Evolutionary conservation across 1,140 invertebrate genomes (phyloP).

Genomic region (Scaptomyza graminum): DNA sequence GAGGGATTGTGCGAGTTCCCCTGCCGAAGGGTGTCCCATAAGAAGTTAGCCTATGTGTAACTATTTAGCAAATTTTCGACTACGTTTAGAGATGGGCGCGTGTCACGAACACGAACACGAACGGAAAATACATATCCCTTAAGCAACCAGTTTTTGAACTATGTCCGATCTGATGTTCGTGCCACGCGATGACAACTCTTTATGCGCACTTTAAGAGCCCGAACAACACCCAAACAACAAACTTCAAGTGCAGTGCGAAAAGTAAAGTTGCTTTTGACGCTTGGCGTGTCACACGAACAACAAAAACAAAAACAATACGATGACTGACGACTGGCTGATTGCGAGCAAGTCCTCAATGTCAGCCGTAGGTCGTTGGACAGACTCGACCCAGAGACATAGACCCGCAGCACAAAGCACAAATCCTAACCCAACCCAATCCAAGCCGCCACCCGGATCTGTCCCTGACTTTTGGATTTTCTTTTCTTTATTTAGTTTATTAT

Average conservation of each 20-base stretch:
- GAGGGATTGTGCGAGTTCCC: background rate
- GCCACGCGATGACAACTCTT: background rate
- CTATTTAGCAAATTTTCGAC: too few species aligned
- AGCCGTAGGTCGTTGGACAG: constrained; percentile 45
- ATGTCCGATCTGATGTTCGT: background rate
- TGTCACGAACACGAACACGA: background rate
- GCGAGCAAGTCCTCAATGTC: constrained; percentile 39
- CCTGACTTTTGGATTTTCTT: constrained; percentile 28
- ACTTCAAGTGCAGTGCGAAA: constrained; percentile 48
- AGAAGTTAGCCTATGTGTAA: background rate
- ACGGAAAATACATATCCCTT: background rate
- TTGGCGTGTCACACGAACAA: constrained; percentile 69
- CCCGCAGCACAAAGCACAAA: background rate
- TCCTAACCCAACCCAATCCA: background rate
- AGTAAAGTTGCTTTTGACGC: constrained; percentile 50
- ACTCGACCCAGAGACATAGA: background rate
- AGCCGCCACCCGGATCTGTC: constrained; percentile 10
- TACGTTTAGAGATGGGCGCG: background rate
- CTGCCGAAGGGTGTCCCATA: background rate
- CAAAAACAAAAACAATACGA: constrained; percentile 51
- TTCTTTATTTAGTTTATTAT: background rate
- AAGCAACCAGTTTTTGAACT: too few species aligned
- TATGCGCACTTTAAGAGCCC: background rate
- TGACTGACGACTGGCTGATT: constrained; percentile 4
- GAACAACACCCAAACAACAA: constrained; percentile 3